Conservation (phyloP, 2,797 vertebrate genomes). For the Notolabrus celidotus region DNA sequence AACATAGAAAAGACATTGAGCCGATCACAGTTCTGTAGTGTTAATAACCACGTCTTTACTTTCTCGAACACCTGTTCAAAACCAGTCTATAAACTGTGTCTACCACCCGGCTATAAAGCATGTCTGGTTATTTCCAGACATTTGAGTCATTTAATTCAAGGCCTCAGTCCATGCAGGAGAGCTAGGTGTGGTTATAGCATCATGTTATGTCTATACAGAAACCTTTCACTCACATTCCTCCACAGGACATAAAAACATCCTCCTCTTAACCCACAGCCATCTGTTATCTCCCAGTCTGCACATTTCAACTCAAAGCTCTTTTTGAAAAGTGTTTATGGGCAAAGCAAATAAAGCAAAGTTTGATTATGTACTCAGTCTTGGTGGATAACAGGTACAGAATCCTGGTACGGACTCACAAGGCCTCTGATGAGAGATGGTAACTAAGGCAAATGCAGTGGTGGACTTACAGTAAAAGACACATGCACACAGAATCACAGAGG, state of each 20-base stretch:
- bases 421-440: conserved; percentile 68
- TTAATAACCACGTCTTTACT: conserved; percentile 36
- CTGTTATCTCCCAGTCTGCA: not conserved
- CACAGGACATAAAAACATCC: conserved; percentile 8
- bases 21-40: conserved; percentile 72
- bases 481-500: conserved; percentile 31
- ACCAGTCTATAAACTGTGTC: conserved; percentile 12
- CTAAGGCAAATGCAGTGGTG: conserved; percentile 75
- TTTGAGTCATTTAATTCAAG: conserved; percentile 45
- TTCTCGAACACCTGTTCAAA: conserved; percentile 16
- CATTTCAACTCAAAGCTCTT: not conserved
- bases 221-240: conserved; percentile 8
- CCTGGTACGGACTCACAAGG: conserved; percentile 71
- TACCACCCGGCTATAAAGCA: conserved; percentile 5
- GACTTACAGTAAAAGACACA: conserved; percentile 43
- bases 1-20: conserved; percentile 65
- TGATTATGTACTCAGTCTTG: conserved; percentile 33
- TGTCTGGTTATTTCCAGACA: conserved; percentile 28
- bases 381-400: conserved; percentile 41
- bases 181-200: conserved; percentile 42
- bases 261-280: conserved; percentile 1
- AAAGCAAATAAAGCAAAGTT: conserved; percentile 19
- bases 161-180: conserved; percentile 36
- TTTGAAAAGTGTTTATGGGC: conserved; percentile 6
- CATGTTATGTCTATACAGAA: not conserved